A percentile compares a stretch with the other conserved stretches of the same genome.
These are phyloP conservation scores for Cyanoliseus patagonus DNA, from an alignment of 2,113 vertebrate genomes.

Conservation along the genomic window DNA sequence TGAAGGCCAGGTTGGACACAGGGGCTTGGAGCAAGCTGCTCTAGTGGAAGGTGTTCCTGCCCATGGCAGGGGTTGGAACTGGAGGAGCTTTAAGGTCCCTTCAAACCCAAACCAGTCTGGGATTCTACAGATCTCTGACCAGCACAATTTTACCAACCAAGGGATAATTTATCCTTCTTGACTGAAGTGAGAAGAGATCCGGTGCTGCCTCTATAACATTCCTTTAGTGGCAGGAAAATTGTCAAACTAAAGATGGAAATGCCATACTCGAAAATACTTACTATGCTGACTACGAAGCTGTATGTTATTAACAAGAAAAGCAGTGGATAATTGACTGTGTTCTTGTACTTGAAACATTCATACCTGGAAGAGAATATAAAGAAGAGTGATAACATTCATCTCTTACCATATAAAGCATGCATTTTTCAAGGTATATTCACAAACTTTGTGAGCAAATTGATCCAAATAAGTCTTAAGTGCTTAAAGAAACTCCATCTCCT, in stretches of 20 bases:
- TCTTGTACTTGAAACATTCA: constrained; percentile 95
- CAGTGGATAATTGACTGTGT: constrained; percentile 84
- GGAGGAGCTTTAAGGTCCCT: background rate
- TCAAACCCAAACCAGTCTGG: background rate
- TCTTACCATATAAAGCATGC: background rate
- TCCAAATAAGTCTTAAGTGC: background rate
- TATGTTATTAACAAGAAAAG: constrained; percentile 85
- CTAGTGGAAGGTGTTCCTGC: background rate
- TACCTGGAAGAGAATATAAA: constrained; percentile 83
- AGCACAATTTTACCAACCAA: background rate
- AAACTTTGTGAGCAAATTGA: background rate
- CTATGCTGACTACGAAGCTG: constrained; percentile 90
- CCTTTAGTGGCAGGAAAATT: background rate
- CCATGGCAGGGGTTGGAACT: background rate
- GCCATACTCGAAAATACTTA: constrained; percentile 76
- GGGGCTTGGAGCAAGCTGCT: no score
- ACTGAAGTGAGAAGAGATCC: background rate
- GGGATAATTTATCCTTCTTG: constrained; percentile 11
- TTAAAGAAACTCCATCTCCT: background rate
- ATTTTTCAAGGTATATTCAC: background rate
- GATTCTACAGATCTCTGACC: background rate
- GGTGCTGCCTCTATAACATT: background rate
- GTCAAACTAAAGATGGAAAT: background rate
- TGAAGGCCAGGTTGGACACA: no score
- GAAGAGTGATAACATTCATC: background rate